Conservation (phyloP, 2,888 invertebrate genomes). For the Metacarcinus magister region DNA sequence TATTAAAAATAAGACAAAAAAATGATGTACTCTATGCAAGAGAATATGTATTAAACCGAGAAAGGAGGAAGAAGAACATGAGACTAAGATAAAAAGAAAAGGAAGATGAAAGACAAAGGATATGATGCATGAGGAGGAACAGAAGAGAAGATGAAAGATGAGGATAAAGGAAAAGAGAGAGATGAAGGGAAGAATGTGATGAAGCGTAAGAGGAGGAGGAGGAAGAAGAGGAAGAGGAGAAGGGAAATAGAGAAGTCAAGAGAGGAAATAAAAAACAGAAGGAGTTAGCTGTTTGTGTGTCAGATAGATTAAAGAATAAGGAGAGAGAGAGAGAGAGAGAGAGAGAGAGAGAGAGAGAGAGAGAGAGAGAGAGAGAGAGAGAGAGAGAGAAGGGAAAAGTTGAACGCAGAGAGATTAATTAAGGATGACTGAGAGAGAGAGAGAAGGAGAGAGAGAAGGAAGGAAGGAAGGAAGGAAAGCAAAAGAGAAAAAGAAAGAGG, state of each 20-base stretch:
- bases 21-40: background rate
- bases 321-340: background rate
- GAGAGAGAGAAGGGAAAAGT: background rate
- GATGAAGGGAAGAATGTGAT: background rate
- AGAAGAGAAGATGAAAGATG: background rate
- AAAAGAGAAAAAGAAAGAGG: background rate
- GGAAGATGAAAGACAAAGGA: background rate
- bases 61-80: background rate
- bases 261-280: background rate
- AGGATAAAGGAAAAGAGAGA: background rate
- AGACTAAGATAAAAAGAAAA: background rate
- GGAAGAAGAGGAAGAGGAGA: background rate
- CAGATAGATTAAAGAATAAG: background rate
- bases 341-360: background rate
- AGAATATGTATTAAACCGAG: too few relatives aligned
- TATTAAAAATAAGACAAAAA: background rate
- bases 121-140: background rate
- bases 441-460: background rate
- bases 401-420: background rate
- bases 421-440: background rate
- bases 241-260: background rate
- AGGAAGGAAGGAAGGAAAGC: background rate
- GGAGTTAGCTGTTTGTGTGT: background rate
- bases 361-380: constrained; percentile 2
- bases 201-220: background rate